Evolutionary conservation across 2,113 vertebrate genomes (phyloP), one percentile per base, ranked within the genome.

Genomic region (Calyptommatus sinebrachiatus): DNA sequence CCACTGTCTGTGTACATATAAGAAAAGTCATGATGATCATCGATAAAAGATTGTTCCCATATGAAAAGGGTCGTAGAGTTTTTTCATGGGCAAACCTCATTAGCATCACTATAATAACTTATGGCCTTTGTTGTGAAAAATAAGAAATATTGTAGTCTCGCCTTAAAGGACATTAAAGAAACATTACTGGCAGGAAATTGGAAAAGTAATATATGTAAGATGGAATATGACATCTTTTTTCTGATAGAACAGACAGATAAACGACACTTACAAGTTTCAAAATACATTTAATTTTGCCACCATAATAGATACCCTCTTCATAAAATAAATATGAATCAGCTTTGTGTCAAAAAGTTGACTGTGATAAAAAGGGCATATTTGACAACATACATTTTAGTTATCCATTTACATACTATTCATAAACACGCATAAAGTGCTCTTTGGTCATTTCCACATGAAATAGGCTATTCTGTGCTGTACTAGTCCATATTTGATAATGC

Each of bases 71-170:
- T 88, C 86, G 90, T 93, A 84, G 87, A 91, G 94, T 88, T 93
- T 41, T 94, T 93, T 86, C 92, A 87, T 88, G 89, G 90, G 79
- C 50, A 83, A 95, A 96, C 93, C 89, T 94, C 93, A 96, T 95
- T 92, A 95, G 93, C 94, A 93, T 97, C 95, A 96, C 96, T 94
- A 91, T 97, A 96, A 96, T 95, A 92, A 94, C 91, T 94, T 95
- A 91, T 88, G 87, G 91, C 88, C 88, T 92, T 94, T 92, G 86
- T 94, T 92, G 60, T 92, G 85, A 93, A 83, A 93, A 94, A 95
- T 91, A 89, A 95, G 90, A 94, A 91, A 92, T 84, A 73, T 79
- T 71, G 65, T 88, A 75, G 81, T 91, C 81, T 93, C 74, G 86
- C 83, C 83, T 84, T 92, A 91, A 92, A 92, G 90, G 92, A 91